phyloP scores from a whole-genome alignment of 2,797 vertebrate genomes.

The Sebastes oblongus region DNA sequence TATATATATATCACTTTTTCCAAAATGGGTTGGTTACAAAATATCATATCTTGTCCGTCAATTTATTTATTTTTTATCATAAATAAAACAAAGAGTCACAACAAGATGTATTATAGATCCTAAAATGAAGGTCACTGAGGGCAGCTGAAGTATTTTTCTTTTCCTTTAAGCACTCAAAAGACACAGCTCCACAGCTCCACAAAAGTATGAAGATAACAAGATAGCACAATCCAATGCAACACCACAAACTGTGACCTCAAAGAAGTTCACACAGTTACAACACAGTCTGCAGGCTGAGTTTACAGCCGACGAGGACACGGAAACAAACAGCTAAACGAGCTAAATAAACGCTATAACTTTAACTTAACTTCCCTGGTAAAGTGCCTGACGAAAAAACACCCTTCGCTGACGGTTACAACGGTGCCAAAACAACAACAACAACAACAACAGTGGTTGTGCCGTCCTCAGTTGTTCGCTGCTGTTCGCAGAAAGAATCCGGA shows the following conservation, averaged over 20 bases:
- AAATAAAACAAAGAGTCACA: background rate
- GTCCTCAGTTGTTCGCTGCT: background rate
- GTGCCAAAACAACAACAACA: background rate
- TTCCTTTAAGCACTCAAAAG: background rate
- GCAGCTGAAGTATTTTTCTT: background rate
- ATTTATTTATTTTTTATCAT: no score
- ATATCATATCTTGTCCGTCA: no score
- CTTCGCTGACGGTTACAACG: background rate
- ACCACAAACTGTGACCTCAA: background rate
- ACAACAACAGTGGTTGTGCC: background rate
- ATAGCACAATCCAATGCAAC: background rate
- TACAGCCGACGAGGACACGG: background rate
- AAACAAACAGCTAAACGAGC: background rate
- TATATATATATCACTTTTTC: no score
- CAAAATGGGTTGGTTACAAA: background rate
- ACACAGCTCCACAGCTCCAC: background rate
- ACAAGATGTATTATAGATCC: background rate
- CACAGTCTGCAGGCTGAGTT: background rate
- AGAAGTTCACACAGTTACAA: background rate
- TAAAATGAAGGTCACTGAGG: no score
- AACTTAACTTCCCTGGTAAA: background rate
- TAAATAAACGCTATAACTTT: background rate
- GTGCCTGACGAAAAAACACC: background rate
- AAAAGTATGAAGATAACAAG: background rate
- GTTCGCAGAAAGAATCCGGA: slow-evolving; percentile 66